Evolutionary conservation across 2,113 vertebrate species (phyloP).

Genomic region (Nesogale talazaci): DNA sequence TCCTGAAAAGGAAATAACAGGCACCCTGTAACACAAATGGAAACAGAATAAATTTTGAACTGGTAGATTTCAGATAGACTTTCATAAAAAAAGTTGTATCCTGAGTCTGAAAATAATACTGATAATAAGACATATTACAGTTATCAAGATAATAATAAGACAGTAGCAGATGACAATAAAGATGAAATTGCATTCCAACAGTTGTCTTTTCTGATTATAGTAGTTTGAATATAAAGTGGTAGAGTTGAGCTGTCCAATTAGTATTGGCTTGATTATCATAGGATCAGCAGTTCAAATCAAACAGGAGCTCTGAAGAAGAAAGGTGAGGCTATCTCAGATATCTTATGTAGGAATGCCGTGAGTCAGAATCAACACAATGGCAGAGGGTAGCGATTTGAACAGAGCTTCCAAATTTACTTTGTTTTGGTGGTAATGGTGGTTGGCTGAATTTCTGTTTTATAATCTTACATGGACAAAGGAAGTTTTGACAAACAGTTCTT

Average conservation of each 20-base stretch:
- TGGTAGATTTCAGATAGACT: background rate
- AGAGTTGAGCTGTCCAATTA: too few species aligned
- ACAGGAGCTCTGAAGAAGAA: too few species aligned
- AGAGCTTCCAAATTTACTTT: background rate
- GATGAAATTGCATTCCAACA: conserved; percentile 17
- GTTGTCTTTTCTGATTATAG: background rate
- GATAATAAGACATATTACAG: background rate
- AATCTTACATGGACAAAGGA: conserved; percentile 23
- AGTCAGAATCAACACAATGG: too few species aligned
- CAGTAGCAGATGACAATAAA: background rate
- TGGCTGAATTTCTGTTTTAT: background rate
- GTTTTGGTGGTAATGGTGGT: too few species aligned
- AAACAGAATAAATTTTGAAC: conserved; percentile 35
- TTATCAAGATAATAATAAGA: too few species aligned
- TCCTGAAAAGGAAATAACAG: background rate
- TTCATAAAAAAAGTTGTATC: conserved; percentile 19
- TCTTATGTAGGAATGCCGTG: too few species aligned
- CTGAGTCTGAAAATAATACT: background rate
- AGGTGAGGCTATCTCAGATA: too few species aligned
- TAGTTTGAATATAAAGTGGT: conserved; percentile 22
- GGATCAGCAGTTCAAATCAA: too few species aligned
- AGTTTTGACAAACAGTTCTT: conserved; percentile 54
- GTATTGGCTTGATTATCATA: too few species aligned
- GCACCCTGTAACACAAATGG: background rate
- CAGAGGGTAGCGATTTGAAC: too few species aligned